These are phyloP conservation scores for Machimus rusticus DNA, from an alignment of 2,888 invertebrate species.

Conservation along the genomic window DNA sequence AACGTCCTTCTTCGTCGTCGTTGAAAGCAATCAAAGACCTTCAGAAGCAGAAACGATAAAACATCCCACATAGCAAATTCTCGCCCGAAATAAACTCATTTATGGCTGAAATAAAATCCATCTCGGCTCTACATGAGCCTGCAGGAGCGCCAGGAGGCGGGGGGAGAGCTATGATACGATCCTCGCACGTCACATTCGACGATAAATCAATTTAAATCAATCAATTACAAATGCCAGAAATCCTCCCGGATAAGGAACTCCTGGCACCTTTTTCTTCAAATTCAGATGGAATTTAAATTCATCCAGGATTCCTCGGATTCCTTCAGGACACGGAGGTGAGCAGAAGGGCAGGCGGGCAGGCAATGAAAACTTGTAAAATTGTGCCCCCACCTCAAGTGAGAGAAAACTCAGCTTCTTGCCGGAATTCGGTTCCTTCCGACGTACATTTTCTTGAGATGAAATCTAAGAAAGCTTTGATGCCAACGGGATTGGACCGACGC, in stretches of 20 bases:
- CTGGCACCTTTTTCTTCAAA: background rate
- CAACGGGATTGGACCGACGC: background rate
- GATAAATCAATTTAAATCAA: slow-evolving; percentile 36
- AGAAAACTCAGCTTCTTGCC: background rate
- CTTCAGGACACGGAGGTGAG: background rate
- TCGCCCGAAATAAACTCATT: background rate
- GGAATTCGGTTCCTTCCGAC: background rate
- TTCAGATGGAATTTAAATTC: slow-evolving; percentile 24
- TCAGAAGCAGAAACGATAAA: background rate
- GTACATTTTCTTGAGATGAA: background rate
- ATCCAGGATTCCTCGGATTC: slow-evolving; percentile 8
- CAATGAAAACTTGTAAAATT: background rate
- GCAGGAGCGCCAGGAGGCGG: background rate
- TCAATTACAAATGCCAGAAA: slow-evolving; percentile 32
- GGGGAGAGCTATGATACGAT: background rate
- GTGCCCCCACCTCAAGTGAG: background rate
- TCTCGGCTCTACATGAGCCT: background rate
- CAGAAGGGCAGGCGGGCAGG: background rate
- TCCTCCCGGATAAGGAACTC: background rate
- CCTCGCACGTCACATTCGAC: background rate
- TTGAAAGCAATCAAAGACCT: background rate
- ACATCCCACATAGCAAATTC: background rate
- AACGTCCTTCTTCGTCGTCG: background rate
- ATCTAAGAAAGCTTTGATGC: slow-evolving; percentile 26
- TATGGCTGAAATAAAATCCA: background rate